Evolutionary conservation across 2,797 vertebrate genomes (phyloP), one percentile per base, ranked within the genome.

Genomic region (Coranthus polyacanthus): DNA sequence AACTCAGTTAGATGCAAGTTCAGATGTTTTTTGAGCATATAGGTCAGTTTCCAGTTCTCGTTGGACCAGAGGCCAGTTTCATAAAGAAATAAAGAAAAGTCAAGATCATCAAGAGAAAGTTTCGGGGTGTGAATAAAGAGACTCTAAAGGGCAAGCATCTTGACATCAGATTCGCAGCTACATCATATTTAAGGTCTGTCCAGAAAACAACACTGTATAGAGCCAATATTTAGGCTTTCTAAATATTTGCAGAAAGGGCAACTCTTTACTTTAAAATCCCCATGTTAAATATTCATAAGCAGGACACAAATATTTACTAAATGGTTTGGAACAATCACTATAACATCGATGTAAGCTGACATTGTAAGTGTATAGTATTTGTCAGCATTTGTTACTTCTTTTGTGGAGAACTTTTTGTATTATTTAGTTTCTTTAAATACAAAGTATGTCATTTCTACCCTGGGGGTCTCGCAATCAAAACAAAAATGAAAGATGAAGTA

Each of bases 1-100:
- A 64, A 66, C 75, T 69, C 34, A 12, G 9, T 42, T 44, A 44
- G 42, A 74, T 65, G 53, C 51, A 75, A 75, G 67, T 71, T 73
- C 45, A 59, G 34, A 72, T 75, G 15, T 43, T 64, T 64, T 74
- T 55, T 29, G 7, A 64, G 38, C 34, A 16, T 15, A 45, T 52
- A 42, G 45, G 67, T 59, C 57, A 65, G 36, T 41, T 16, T 73
- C 8, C 22, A 62, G 46, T 43, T 78, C 69, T 80, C 22, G 34
- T 6, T 50, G 16, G 32, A 64, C 18, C 44, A 51, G 55, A 56
- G 3, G 4, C 8, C 17, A 46, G 47, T 43, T 22, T 41, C 55
- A 63, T 36, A 68, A 32, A 79, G n/a, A n/a, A n/a, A n/a, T n/a
- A n/a, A n/a, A n/a, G 8, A 70, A 49, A 62, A 22, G 15, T 41